Evolutionary conservation across 2,888 invertebrate species (phyloP).

Genomic region (Ctena decussata): DNA sequence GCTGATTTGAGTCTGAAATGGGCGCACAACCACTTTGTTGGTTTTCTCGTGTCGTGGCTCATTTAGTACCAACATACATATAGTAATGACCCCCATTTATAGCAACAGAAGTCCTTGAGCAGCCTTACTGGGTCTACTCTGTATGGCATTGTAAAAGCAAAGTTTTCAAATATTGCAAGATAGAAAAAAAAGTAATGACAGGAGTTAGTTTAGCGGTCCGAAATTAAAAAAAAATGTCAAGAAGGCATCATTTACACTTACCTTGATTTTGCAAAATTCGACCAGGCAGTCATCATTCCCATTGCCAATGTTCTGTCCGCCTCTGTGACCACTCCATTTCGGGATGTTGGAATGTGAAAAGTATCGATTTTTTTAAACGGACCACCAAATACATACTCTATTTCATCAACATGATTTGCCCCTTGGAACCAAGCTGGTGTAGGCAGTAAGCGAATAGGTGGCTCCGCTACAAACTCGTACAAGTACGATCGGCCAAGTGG

Average conservation of each 20-base stretch:
- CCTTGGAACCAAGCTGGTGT: constrained; percentile 46
- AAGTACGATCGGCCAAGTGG: constrained; percentile 54
- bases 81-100: too few species aligned
- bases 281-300: constrained; percentile 97
- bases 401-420: constrained; percentile 82
- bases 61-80: too few species aligned
- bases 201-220: too few species aligned
- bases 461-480: constrained; percentile 69
- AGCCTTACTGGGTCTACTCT: too few species aligned
- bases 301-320: constrained; percentile 94
- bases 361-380: constrained; percentile 5
- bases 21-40: too few species aligned
- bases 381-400: constrained; percentile 81
- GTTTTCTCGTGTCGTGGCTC: too few species aligned
- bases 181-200: too few species aligned
- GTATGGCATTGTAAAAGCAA: too few species aligned
- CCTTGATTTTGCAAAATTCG: constrained; percentile 97
- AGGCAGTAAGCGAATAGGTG: constrained; percentile 38
- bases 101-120: too few species aligned
- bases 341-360: not conserved
- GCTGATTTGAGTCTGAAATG: too few species aligned
- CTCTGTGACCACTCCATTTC: constrained; percentile 90
- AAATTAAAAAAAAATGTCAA: too few species aligned
- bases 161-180: too few species aligned
- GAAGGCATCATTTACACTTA: not conserved